These are phyloP conservation scores for Poecilobothrus nobilitatus DNA, from an alignment of 2,888 invertebrate genomes.

Conservation along the genomic window DNA sequence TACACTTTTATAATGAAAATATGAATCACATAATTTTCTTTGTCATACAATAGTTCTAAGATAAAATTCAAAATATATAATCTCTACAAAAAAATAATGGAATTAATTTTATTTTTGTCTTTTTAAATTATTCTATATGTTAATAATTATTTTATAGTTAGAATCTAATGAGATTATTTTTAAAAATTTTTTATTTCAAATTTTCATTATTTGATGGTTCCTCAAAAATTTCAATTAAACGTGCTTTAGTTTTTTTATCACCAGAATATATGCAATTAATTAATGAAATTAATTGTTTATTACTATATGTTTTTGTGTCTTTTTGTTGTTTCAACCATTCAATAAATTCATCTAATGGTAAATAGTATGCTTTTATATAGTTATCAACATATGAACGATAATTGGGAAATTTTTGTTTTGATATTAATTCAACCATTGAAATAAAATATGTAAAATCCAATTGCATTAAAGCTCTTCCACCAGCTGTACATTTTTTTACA, in stretches of 20 bases:
- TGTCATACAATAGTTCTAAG: too few species aligned
- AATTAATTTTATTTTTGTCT: background rate
- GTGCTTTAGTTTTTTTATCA: slow-evolving; percentile 65
- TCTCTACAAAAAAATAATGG: background rate
- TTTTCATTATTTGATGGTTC: background rate
- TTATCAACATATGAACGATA: slow-evolving; percentile 84
- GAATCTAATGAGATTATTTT: background rate
- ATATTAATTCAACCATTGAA: slow-evolving; percentile 80
- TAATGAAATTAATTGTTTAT: slow-evolving; percentile 75
- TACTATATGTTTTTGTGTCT: slow-evolving; percentile 80
- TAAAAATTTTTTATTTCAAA: background rate
- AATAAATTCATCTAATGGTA: slow-evolving; percentile 79
- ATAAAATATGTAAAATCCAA: slow-evolving; percentile 92
- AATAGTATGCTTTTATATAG: slow-evolving; percentile 94
- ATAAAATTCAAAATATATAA: background rate
- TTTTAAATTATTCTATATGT: background rate
- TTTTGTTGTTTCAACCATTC: slow-evolving; percentile 78
- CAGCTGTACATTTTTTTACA: slow-evolving; percentile 89
- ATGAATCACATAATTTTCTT: too few species aligned
- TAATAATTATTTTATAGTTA: background rate
- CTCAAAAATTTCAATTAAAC: background rate
- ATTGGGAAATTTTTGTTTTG: slow-evolving; percentile 74
- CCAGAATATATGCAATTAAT: slow-evolving; percentile 81
- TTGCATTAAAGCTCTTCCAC: slow-evolving; percentile 95
- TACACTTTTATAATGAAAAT: too few species aligned